Percentiles rank a stretch among this genome's conserved stretches.
Evolutionary conservation across 1,140 invertebrate genomes (phyloP).

Genomic region (Stegodyphus dumicola): DNA sequence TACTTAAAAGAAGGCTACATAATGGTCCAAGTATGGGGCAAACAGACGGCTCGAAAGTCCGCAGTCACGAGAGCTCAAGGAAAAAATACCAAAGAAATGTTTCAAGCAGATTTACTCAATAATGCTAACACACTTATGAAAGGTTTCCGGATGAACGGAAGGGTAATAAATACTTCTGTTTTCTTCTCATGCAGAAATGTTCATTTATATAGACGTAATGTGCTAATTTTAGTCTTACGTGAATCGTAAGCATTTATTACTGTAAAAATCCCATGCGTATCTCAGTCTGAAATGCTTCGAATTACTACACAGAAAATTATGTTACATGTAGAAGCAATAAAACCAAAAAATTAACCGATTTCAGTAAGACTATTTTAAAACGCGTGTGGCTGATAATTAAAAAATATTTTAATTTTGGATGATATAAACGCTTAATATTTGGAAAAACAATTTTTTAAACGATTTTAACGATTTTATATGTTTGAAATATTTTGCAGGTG

Average conservation of each 20-base stretch:
- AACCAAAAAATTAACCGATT: too few species aligned
- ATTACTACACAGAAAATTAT: too few species aligned
- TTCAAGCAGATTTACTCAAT: conserved; percentile 67
- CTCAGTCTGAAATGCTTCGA: too few species aligned
- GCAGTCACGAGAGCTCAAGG: conserved; percentile 64
- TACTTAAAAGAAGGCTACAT: conserved; percentile 71
- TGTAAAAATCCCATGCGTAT: too few species aligned
- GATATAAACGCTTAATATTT: too few species aligned
- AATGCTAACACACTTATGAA: conserved; percentile 65
- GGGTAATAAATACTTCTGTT: conserved; percentile 50
- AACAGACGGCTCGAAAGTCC: conserved; percentile 69
- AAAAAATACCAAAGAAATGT: conserved; percentile 67
- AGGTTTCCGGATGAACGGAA: conserved; percentile 65
- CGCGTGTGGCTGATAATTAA: too few species aligned
- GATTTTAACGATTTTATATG: too few species aligned
- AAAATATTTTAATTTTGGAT: too few species aligned
- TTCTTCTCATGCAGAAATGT: not conserved
- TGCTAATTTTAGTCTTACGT: not conserved
- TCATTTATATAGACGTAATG: not conserved
- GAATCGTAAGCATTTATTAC: not conserved
- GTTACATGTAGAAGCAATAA: too few species aligned
- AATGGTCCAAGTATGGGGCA: conserved; percentile 72
- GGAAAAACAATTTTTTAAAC: too few species aligned
- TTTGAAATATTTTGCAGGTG: conserved; percentile 57
- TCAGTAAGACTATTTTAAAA: too few species aligned